These are phyloP conservation scores for Magallana angulata DNA, from an alignment of 1,140 invertebrate genomes.

Conservation along the genomic window DNA sequence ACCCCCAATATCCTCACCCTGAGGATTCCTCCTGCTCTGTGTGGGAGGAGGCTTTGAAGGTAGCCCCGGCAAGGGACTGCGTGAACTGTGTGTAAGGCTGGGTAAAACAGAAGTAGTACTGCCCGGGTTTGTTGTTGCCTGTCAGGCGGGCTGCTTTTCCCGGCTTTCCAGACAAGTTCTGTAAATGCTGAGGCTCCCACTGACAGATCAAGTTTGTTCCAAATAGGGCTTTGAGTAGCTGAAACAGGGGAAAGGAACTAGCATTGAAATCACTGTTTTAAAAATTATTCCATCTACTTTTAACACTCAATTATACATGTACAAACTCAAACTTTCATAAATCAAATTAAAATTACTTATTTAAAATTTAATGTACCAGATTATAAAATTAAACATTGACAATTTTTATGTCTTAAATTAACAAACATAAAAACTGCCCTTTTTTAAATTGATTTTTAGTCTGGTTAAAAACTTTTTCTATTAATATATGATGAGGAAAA, in stretches of 20 bases:
- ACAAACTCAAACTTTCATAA: too few species aligned
- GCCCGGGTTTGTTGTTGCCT: slow-evolving; percentile 73
- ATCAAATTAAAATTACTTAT: too few species aligned
- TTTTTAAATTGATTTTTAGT: too few species aligned
- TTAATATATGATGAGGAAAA: too few species aligned
- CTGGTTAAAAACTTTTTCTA: too few species aligned
- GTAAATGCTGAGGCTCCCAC: slow-evolving; percentile 78
- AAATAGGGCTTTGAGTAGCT: slow-evolving; percentile 91
- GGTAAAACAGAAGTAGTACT: slow-evolving; percentile 80
- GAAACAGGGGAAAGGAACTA: neutral
- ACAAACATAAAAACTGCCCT: too few species aligned
- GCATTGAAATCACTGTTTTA: too few species aligned
- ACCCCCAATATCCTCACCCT: slow-evolving; percentile 58
- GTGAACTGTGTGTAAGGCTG: slow-evolving; percentile 79
- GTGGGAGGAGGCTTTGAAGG: slow-evolving; percentile 69
- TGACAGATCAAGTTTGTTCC: slow-evolving; percentile 88
- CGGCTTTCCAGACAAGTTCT: slow-evolving; percentile 59
- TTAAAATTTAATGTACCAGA: too few species aligned
- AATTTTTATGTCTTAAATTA: too few species aligned
- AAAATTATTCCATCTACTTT: too few species aligned
- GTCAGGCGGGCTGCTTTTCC: slow-evolving; percentile 69
- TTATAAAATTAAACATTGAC: too few species aligned
- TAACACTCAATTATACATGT: too few species aligned
- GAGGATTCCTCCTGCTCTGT: slow-evolving; percentile 72
- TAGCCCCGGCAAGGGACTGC: slow-evolving; percentile 76